Conservation (phyloP, 2,888 invertebrate genomes). For the Pseudococcus jackbeardsleyi region DNA sequence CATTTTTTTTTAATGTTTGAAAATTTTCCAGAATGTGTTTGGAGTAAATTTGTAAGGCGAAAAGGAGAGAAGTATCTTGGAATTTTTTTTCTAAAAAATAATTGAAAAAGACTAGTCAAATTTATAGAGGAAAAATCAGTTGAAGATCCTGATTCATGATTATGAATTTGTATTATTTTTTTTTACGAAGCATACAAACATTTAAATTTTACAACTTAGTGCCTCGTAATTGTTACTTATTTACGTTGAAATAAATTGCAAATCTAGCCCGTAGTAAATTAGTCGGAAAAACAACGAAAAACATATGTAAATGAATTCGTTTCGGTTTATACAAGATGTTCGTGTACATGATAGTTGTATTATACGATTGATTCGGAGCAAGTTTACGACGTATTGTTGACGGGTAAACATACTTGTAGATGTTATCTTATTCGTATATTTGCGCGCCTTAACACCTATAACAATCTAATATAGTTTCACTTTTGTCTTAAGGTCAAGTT, state of each 20-base stretch:
- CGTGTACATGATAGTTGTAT: background rate
- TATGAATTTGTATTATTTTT: background rate
- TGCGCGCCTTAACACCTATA: background rate
- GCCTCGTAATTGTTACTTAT: background rate
- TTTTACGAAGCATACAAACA: background rate
- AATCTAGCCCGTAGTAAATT: background rate
- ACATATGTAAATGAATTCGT: constrained; percentile 10
- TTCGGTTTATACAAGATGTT: background rate
- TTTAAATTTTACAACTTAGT: background rate
- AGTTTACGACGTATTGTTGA: background rate
- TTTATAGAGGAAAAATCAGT: too few species aligned
- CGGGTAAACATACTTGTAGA: background rate
- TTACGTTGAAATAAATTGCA: background rate
- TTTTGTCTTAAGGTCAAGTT: constrained; percentile 10
- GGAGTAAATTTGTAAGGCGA: too few species aligned
- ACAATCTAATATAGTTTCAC: background rate
- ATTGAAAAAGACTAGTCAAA: too few species aligned
- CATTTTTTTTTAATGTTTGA: too few species aligned
- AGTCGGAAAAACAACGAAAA: constrained; percentile 10
- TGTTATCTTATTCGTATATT: constrained; percentile 10
- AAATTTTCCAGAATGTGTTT: too few species aligned
- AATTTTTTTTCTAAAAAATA: too few species aligned
- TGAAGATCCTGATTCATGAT: too few species aligned
- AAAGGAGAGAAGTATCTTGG: too few species aligned
- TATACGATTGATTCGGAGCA: background rate